Evolutionary conservation across 2,797 vertebrate genomes (phyloP), one percentile per base, ranked within the genome.

Genomic region (Nannoperca australis): DNA sequence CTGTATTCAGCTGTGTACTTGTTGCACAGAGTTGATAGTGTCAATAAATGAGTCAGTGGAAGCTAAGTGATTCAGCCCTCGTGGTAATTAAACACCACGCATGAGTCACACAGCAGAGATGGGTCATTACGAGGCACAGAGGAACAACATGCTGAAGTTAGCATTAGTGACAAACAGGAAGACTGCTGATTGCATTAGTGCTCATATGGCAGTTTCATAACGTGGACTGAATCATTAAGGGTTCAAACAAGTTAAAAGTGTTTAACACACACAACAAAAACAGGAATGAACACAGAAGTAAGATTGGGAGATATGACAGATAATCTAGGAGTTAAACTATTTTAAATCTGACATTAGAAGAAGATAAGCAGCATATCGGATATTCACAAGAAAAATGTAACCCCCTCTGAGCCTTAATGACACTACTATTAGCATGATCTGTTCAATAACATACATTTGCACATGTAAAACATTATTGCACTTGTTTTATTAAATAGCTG

Each of bases 41-140:
- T 78, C 66, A 74, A 63, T 66, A 70, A 76, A 49, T 62, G 66
- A 81, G 64, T 79, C 63, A 53, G 59, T 76, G 56, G 44, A 70
- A 69, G 80, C 56, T 32, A 55, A 79, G 53, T 70, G 70, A 84
- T 76, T 81, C 78, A 82, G 50, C 24, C 27, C 60, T 36, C 0
- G n/a, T 59, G 68, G 24, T 66, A 67, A 84, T 69, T 74, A 75
- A 77, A 69, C 72, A 67, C 38, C 32, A 53, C 3, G 13, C 50
- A 67, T 82, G 69, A 84, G 72, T 84, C 81, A 86, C 53, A 70
- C 36, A 72, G 67, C 71, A 56, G 78, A 78, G 70, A 62, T 64
- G 56, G 70, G 73, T 73, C 65, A 76, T 70, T 66, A 55, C 24
- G 3, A 58, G 63, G 63, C 72, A 72, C 12, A 32, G 49, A 50